Conservation (phyloP, 2,113 vertebrate species). For the Sturnus vulgaris region DNA sequence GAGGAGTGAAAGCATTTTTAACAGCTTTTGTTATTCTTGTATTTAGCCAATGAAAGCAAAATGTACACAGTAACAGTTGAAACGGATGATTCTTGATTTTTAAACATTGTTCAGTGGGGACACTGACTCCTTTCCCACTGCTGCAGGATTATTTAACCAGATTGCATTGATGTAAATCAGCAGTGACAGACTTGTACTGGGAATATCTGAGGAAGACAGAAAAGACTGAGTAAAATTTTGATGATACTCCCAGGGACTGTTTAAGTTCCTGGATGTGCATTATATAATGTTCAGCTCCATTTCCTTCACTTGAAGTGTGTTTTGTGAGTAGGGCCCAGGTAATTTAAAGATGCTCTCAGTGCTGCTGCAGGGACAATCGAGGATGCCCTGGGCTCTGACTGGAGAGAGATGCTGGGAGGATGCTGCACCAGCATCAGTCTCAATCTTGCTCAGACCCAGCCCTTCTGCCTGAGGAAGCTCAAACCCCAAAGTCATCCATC, state of each 20-base stretch:
- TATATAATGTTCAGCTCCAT: neutral
- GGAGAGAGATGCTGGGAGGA: neutral
- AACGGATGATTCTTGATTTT: neutral
- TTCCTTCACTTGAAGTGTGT: neutral
- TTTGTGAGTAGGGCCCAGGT: neutral
- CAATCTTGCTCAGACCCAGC: neutral
- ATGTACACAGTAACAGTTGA: neutral
- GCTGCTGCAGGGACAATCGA: neutral
- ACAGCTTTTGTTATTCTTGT: neutral
- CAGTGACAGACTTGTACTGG: neutral
- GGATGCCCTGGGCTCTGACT: neutral
- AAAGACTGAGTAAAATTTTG: neutral
- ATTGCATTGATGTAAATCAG: neutral
- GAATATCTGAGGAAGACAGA: neutral
- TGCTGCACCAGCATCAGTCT: neutral
- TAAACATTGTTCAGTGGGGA: neutral
- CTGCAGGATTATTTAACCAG: neutral
- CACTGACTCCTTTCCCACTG: neutral
- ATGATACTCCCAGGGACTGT: neutral
- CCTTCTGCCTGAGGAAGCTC: neutral
- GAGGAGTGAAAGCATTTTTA: neutral
- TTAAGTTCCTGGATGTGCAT: neutral
- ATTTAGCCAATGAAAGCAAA: neutral
- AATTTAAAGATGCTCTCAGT: neutral
- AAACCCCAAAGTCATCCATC: neutral